A percentile compares a stretch with the other conserved stretches of the same genome.
phyloP scores from a whole-genome alignment of 1,140 invertebrate genomes.

The Chrysoperla carnea region DNA sequence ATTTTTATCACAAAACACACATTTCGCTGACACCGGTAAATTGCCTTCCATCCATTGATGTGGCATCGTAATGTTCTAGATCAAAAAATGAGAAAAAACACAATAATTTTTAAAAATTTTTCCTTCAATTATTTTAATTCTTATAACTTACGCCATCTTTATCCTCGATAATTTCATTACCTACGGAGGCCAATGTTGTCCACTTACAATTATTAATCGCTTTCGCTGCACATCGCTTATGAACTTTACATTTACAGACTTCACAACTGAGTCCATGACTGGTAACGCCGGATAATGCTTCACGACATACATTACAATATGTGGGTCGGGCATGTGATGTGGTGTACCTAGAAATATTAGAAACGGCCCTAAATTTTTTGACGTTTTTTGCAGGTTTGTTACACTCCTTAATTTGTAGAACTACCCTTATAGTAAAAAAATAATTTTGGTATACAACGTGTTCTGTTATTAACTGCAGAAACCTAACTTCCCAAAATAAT shows the following conservation, averaged over 20 bases:
- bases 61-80: conserved; percentile 79
- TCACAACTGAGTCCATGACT: conserved; percentile 90
- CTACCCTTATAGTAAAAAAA: background rate
- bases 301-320: conserved; percentile 91
- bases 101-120: too few species aligned
- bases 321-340: conserved; percentile 87
- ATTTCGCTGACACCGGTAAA: conserved; percentile 84
- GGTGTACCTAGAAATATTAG: conserved; percentile 37
- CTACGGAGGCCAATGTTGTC: conserved; percentile 85
- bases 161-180: conserved; percentile 86
- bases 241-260: conserved; percentile 92
- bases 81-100: too few species aligned
- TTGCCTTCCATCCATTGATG: conserved; percentile 98
- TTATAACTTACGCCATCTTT: conserved; percentile 74
- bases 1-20: conserved; percentile 86
- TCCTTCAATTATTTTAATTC: too few species aligned
- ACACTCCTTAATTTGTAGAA: background rate
- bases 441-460: too few species aligned
- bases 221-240: conserved; percentile 82
- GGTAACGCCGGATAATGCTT: conserved; percentile 79
- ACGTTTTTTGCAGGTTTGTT: background rate
- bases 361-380: too few species aligned
- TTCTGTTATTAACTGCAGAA: too few species aligned
- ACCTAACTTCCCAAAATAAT: too few species aligned
- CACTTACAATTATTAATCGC: conserved; percentile 92